Conservation (phyloP, 2,888 invertebrate genomes). For the Meta bourneti region DNA sequence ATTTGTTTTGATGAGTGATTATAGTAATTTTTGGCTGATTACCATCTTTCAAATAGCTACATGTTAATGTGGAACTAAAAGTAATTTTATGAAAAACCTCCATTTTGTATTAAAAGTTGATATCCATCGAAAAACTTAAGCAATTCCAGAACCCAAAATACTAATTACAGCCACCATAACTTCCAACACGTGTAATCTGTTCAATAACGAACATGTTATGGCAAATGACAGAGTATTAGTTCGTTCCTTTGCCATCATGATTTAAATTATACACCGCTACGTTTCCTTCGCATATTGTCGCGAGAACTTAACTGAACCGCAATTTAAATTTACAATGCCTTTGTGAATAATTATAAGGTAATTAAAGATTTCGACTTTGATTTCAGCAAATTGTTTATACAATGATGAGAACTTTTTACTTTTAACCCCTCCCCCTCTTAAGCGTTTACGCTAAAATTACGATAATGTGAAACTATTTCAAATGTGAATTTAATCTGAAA, state of each 20-base stretch:
- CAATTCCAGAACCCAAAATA: too few relatives aligned
- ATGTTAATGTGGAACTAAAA: too few relatives aligned
- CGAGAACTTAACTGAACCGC: neutral
- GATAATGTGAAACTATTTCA: neutral
- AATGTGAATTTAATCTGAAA: neutral
- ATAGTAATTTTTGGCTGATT: too few relatives aligned
- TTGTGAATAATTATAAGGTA: neutral
- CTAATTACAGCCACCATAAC: too few relatives aligned
- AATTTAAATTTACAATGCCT: neutral
- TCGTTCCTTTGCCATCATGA: neutral
- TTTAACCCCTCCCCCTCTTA: neutral
- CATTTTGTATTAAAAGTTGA: too few relatives aligned
- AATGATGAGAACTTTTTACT: neutral
- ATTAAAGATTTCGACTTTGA: neutral
- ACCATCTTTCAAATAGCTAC: too few relatives aligned
- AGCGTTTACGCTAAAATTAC: neutral
- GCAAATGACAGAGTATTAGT: neutral
- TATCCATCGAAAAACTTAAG: too few relatives aligned
- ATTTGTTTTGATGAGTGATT: too few relatives aligned
- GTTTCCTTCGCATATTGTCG: neutral
- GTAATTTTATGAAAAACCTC: too few relatives aligned
- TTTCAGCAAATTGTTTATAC: neutral
- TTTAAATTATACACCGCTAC: neutral
- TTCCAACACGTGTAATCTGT: too few relatives aligned
- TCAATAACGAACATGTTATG: neutral